Percentiles rank a stretch among this genome's conserved stretches.
Evolutionary conservation across 1,140 invertebrate genomes (phyloP).

Genomic region (Coenobita brevimanus): DNA sequence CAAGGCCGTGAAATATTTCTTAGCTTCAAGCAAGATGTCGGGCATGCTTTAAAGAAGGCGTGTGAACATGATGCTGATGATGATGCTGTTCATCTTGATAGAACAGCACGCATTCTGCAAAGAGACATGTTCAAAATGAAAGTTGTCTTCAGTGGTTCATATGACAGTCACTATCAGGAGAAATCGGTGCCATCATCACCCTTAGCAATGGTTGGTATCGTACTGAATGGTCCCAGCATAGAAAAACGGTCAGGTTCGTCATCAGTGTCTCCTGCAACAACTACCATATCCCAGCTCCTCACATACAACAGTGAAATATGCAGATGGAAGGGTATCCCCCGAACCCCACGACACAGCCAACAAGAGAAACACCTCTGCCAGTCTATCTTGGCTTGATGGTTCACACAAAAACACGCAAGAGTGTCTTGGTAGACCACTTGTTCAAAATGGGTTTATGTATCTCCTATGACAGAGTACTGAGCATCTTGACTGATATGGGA

Average conservation of each 20-base stretch:
- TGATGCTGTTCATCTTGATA: constrained; percentile 29
- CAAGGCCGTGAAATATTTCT: constrained; percentile 8
- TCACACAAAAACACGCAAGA: constrained; percentile 25
- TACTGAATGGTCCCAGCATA: constrained; percentile 18
- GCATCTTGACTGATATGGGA: constrained; percentile 11
- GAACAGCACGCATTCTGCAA: constrained; percentile 2
- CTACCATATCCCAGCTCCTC: background rate
- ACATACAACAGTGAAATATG: too few relatives aligned
- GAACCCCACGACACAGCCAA: background rate
- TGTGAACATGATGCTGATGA: constrained; percentile 39
- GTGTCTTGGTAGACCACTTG: constrained; percentile 3
- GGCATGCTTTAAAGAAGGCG: background rate
- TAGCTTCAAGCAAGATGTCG: background rate
- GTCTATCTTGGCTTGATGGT: constrained; percentile 18
- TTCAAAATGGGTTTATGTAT: constrained; percentile 8
- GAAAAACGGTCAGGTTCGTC: background rate
- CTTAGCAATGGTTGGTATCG: background rate
- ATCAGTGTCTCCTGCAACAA: background rate
- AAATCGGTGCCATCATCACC: constrained; percentile 5
- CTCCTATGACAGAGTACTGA: constrained; percentile 27
- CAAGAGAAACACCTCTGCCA: constrained; percentile 15
- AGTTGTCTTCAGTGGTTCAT: constrained; percentile 1
- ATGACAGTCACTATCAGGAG: background rate
- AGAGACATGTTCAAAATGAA: constrained; percentile 34
- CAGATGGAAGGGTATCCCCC: too few relatives aligned